Conservation (phyloP, 2,113 vertebrate species). For the Condylura cristata region DNA sequence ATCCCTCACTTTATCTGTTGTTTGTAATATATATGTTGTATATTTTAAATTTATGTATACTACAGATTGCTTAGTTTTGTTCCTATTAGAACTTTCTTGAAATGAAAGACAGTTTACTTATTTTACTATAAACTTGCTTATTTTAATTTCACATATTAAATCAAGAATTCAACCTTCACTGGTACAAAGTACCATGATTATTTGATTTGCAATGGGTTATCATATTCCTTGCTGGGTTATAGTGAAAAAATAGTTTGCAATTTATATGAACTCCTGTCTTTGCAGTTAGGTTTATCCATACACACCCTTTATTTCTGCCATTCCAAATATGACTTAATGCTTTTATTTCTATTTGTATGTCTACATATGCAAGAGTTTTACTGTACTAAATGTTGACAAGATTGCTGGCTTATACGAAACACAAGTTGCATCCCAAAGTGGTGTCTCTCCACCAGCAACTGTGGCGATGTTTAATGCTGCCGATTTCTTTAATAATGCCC, state of each 20-base stretch:
- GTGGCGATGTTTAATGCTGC: background rate
- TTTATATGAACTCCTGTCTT: background rate
- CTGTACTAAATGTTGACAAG: background rate
- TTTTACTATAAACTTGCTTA: background rate
- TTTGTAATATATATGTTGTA: background rate
- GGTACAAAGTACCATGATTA: background rate
- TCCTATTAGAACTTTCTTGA: background rate
- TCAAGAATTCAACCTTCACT: background rate
- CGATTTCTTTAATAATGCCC: background rate
- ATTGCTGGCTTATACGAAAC: background rate
- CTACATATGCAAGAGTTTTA: background rate
- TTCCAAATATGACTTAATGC: background rate
- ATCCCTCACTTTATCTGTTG: background rate
- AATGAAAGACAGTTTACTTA: background rate
- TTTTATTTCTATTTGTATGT: background rate
- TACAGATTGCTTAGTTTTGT: background rate
- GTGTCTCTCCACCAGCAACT: background rate
- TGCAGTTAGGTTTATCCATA: background rate
- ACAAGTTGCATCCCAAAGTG: background rate
- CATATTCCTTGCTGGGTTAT: no score
- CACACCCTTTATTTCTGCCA: background rate
- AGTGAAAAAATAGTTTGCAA: background rate
- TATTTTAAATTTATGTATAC: no score
- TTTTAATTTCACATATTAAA: conserved; percentile 37
- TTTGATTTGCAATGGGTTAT: background rate